Conservation (phyloP, 2,888 invertebrate species). For the Caenorhabditis wallacei region DNA sequence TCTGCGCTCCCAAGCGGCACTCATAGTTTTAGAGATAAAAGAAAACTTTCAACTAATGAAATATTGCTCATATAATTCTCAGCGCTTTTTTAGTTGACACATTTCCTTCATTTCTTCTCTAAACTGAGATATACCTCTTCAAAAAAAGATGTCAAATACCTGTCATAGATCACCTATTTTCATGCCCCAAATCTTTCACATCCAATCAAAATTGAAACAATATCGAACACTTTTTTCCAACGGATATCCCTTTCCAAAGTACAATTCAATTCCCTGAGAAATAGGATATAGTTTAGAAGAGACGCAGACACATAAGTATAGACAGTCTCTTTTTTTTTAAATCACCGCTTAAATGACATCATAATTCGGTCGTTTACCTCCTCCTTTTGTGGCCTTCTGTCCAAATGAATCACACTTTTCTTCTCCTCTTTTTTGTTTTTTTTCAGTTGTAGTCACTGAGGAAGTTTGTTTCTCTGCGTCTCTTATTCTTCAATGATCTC, state of each 20-base stretch:
- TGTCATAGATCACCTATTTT: background rate
- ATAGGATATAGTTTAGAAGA: slow-evolving; percentile 12
- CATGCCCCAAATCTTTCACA: slow-evolving; percentile 7
- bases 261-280: background rate
- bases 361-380: slow-evolving; percentile 40
- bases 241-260: slow-evolving; percentile 14
- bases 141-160: background rate
- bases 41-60: no score
- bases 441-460: no score
- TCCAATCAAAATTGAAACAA: slow-evolving; percentile 14
- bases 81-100: no score
- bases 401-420: slow-evolving; percentile 34
- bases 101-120: background rate
- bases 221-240: slow-evolving; percentile 20
- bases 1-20: no score
- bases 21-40: no score
- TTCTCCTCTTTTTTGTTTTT: background rate
- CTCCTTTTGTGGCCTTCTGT: background rate
- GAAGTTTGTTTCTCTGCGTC: background rate
- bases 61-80: no score
- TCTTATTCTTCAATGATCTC: background rate
- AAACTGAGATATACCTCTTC: no score
- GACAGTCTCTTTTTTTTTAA: slow-evolving; percentile 10
- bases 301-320: slow-evolving; percentile 27
- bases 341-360: slow-evolving; percentile 43